Evolutionary conservation across 2,888 invertebrate genomes (phyloP), one percentile per base, ranked within the genome.

Genomic region (Proisotoma minuta): DNA sequence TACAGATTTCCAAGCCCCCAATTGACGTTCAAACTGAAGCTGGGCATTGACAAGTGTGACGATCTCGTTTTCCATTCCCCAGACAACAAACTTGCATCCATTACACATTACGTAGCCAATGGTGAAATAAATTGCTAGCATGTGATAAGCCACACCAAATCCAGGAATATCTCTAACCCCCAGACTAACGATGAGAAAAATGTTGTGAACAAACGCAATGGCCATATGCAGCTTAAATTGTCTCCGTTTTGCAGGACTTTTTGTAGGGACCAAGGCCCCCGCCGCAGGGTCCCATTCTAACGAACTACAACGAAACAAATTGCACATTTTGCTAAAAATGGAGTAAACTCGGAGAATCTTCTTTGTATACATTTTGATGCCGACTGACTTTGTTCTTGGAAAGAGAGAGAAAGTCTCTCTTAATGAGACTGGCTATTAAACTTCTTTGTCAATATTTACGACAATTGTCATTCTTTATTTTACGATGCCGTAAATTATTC

Each of bases 81-180:
- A 63, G 18, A 51, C 49, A 39, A 60, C 60, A 22, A 63, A 5
- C 10, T 60, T 12, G 15, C 59, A 23, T 3, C 63, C 63, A 34
- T 63, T 63, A 48, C 63, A 63, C 24, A 60, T 40, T n/a, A 27
- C 2, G 23, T 63, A 63, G 15, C 63, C 63, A 24, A 57, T 48
- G 2, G 51, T 51, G 47, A 63, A 63, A 24, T 63, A 63, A 24
- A 63, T 60, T n/a, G 56, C 23, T 3, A 63, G 57, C 63, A 63
- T 63, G 29, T 63, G 60, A 34, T 63, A 63, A 5, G 63, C 50
- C 24, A 63, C 26, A 20, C 60, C 48, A 47, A 57, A 63, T 3
- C 20, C 40, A 24, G 28, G 50, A 23, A 63, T 56, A 27, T 62
- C 63, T 2, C 48, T 20, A 26, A 15, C 28, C 3, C 28, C 3